Conservation (phyloP, 2,113 vertebrate species). For the Tachysurus vachellii region DNA sequence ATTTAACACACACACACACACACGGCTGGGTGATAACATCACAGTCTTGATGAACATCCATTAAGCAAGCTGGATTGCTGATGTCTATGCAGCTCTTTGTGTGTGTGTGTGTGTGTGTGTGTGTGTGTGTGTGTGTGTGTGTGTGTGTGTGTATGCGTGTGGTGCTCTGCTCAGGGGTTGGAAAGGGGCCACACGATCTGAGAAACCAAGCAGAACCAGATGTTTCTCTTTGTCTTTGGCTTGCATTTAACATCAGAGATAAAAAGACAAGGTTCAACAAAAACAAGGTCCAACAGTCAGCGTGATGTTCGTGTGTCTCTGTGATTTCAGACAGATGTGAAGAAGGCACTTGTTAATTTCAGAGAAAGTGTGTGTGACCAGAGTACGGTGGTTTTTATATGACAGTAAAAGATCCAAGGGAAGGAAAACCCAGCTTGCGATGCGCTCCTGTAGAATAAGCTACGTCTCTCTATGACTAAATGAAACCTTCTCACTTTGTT, state of each 20-base stretch:
- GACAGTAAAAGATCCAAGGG: not conserved
- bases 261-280: not conserved
- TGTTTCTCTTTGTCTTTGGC: conserved; percentile 47
- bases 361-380: not conserved
- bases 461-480: conserved; percentile 2
- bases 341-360: not conserved
- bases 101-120: conserved; percentile 10
- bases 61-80: not conserved
- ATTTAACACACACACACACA: not conserved
- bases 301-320: conserved; percentile 2
- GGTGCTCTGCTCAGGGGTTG: conserved; percentile 36
- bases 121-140: conserved; percentile 28
- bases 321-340: not conserved
- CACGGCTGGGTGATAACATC: not conserved
- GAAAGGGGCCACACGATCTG: conserved; percentile 40
- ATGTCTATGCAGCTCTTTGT: conserved; percentile 15
- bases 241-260: conserved; percentile 23
- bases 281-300: not conserved
- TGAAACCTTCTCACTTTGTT: not conserved
- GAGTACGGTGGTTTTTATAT: not conserved
- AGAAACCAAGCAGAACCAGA: conserved; percentile 47
- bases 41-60: not conserved
- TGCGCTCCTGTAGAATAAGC: not conserved
- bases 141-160: conserved; percentile 36
- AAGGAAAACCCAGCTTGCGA: not conserved